Conservation (phyloP, 1,140 invertebrate species). For the Halictus rubicundus region DNA sequence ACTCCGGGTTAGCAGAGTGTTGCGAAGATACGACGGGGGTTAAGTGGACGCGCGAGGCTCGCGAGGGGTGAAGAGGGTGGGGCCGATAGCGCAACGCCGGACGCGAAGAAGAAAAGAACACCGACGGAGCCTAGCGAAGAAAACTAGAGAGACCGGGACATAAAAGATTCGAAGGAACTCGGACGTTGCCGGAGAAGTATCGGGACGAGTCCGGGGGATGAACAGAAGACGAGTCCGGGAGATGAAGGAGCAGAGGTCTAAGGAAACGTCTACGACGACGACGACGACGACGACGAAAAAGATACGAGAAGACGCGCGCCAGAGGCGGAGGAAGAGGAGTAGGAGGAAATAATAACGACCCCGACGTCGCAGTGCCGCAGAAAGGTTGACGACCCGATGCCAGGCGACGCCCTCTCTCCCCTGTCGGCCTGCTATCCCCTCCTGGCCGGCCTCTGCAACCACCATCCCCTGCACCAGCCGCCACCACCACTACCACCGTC, state of each 20-base stretch:
- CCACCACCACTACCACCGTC: slow-evolving; percentile 27
- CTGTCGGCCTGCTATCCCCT: slow-evolving; percentile 35
- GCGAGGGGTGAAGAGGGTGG: too few species aligned
- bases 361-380: slow-evolving; percentile 78
- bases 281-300: slow-evolving; percentile 12
- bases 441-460: slow-evolving; percentile 40
- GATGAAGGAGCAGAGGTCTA: slow-evolving; percentile 10
- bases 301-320: slow-evolving; percentile 21
- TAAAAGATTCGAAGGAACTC: too few species aligned
- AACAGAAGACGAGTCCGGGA: neutral
- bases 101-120: too few species aligned
- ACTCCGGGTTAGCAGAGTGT: too few species aligned
- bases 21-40: too few species aligned
- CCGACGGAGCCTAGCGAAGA: too few species aligned
- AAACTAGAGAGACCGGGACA: too few species aligned
- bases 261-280: slow-evolving; percentile 24
- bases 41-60: too few species aligned
- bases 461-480: slow-evolving; percentile 52
- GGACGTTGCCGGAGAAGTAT: too few species aligned
- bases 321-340: slow-evolving; percentile 22
- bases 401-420: slow-evolving; percentile 74
- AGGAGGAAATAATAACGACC: slow-evolving; percentile 78
- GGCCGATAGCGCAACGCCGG: too few species aligned
- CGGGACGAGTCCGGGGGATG: too few species aligned
- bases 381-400: slow-evolving; percentile 78